These are phyloP conservation scores for Syngnathus rostellatus DNA, from an alignment of 2,797 vertebrate species.

Conservation along the genomic window DNA sequence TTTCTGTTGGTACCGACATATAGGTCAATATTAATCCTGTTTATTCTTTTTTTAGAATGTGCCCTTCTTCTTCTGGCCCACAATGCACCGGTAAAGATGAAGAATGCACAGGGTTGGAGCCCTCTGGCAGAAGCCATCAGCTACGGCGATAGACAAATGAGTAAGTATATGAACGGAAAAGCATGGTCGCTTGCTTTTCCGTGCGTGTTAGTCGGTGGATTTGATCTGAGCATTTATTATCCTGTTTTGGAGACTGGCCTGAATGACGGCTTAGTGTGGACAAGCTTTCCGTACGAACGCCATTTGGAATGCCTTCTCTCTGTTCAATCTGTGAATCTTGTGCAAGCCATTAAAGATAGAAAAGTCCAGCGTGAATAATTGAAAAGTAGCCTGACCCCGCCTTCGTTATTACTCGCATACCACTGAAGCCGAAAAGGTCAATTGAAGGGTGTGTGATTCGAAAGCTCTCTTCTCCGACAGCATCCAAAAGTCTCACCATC, in stretches of 20 bases:
- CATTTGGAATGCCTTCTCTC: conserved; percentile 3
- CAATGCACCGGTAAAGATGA: conserved; percentile 98
- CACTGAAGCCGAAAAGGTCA: neutral
- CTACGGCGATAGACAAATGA: conserved; percentile 98
- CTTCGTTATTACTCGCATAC: neutral
- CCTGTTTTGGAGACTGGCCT: conserved; percentile 51
- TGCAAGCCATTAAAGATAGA: conserved; percentile 6
- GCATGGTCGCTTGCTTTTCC: neutral
- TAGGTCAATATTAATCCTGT: neutral
- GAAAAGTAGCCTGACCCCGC: neutral
- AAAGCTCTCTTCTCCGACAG: neutral
- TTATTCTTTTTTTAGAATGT: conserved; percentile 76
- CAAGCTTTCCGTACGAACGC: conserved; percentile 14
- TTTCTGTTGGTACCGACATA: neutral
- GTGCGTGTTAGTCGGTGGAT: neutral
- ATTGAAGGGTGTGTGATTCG: neutral
- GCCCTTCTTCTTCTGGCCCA: conserved; percentile 97
- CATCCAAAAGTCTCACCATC: neutral
- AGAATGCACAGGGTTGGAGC: conserved; percentile 99
- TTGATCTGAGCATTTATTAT: conserved; percentile 29
- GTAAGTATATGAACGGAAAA: conserved; percentile 64
- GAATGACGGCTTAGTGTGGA: conserved; percentile 43
- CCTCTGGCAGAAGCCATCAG: conserved; percentile 98
- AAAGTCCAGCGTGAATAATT: conserved; percentile 11
- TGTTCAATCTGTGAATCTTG: conserved; percentile 6